phyloP scores from a whole-genome alignment of 1,140 invertebrate species.

The Venustaconcha ellipsiformis region DNA sequence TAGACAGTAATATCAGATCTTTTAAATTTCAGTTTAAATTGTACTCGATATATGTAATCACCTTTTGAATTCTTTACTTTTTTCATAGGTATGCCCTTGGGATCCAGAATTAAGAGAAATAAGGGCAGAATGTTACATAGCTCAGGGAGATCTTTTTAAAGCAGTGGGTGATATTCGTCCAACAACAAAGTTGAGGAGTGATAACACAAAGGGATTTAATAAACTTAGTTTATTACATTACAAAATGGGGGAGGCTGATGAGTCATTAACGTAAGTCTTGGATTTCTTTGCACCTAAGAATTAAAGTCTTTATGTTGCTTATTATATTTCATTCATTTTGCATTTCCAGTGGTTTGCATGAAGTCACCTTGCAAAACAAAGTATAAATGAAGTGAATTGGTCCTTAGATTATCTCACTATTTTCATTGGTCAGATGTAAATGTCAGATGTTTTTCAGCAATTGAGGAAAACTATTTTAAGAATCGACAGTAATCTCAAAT shows the following conservation, averaged over 20 bases:
- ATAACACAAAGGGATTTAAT: conserved; percentile 91
- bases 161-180: conserved; percentile 92
- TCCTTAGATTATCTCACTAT: neutral
- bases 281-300: neutral
- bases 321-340: neutral
- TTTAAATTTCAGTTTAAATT: neutral
- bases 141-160: conserved; percentile 82
- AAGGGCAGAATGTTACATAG: conserved; percentile 86
- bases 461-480: too few relatives aligned
- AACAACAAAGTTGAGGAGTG: conserved; percentile 89
- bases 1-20: neutral
- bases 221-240: conserved; percentile 89
- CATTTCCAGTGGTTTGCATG: neutral
- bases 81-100: conserved; percentile 84
- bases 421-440: neutral
- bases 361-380: neutral
- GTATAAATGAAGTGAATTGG: neutral
- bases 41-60: neutral
- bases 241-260: conserved; percentile 89
- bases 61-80: conserved; percentile 4
- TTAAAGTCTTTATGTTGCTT: neutral
- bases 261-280: conserved; percentile 83
- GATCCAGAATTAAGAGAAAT: conserved; percentile 84
- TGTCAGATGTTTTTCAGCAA: too few relatives aligned
- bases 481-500: too few relatives aligned